Percentiles rank a stretch among this genome's conserved stretches.
Conservation (phyloP, 2,797 vertebrate species). For the Enteromius thamalakanensis region DNA sequence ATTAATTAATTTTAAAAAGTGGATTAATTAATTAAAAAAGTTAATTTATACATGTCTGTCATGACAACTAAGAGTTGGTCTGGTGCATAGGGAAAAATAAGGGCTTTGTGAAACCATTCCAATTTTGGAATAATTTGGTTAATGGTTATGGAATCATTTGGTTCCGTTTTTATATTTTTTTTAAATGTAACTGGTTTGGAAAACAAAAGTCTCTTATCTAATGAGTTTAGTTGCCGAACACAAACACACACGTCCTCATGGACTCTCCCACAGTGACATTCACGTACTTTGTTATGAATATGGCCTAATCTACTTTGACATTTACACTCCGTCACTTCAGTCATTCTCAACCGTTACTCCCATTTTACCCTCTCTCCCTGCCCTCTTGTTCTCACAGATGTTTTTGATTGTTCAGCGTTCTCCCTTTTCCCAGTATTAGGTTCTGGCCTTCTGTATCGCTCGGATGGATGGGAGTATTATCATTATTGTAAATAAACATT, state of each 20-base stretch:
- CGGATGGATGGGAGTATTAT: slow-evolving; percentile 47
- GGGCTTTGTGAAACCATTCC: too few species aligned
- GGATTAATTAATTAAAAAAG: too few species aligned
- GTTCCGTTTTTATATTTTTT: too few species aligned
- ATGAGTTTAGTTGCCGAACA: slow-evolving; percentile 41
- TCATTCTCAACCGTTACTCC: slow-evolving; percentile 21
- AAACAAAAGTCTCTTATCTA: slow-evolving; percentile 44
- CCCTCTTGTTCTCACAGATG: slow-evolving; percentile 46
- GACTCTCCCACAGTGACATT: slow-evolving; percentile 51
- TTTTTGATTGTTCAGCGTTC: slow-evolving; percentile 47
- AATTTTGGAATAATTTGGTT: too few species aligned
- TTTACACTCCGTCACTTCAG: slow-evolving; percentile 53
- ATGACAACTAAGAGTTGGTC: neutral
- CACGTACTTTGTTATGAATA: slow-evolving; percentile 43
- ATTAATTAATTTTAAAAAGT: too few species aligned
- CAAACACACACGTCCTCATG: slow-evolving; percentile 30
- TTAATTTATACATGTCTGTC: neutral
- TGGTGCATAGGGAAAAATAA: neutral
- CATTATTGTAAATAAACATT: slow-evolving; percentile 51
- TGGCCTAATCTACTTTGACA: slow-evolving; percentile 52
- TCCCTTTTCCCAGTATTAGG: slow-evolving; percentile 50
- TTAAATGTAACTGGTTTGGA: slow-evolving; percentile 5
- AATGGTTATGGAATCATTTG: neutral
- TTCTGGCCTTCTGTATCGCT: slow-evolving; percentile 29
- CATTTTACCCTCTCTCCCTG: slow-evolving; percentile 25